phyloP scores from a whole-genome alignment of 2,113 vertebrate species.

The Bucco capensis region DNA sequence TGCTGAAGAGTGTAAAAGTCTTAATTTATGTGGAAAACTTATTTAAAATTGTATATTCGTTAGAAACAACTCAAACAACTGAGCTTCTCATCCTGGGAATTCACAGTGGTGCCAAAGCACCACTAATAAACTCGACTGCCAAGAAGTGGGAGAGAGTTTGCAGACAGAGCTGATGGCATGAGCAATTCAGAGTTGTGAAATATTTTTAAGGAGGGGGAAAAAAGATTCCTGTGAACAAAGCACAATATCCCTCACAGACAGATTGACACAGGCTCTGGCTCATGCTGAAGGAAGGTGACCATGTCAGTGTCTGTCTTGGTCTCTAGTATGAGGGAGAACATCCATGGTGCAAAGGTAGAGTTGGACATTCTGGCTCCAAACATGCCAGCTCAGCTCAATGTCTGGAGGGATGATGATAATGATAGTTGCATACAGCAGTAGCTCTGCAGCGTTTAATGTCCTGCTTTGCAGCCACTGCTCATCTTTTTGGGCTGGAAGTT shows the following conservation, averaged over 20 bases:
- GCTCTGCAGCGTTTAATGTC: too few species aligned
- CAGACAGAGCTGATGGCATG: not conserved
- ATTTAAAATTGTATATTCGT: conserved; percentile 25
- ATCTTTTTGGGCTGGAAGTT: too few species aligned
- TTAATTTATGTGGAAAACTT: conserved; percentile 42
- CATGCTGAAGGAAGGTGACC: not conserved
- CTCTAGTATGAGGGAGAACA: not conserved
- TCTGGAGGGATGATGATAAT: not conserved
- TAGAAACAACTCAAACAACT: conserved; percentile 41
- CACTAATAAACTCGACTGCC: conserved; percentile 25
- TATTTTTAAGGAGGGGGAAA: not conserved
- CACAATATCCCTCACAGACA: not conserved
- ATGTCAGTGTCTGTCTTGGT: rapidly evolving
- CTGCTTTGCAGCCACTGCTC: too few species aligned
- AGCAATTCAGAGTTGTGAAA: not conserved
- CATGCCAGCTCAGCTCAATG: not conserved
- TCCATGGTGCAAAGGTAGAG: not conserved
- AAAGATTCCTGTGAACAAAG: not conserved
- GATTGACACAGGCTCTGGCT: not conserved
- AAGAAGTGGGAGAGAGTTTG: conserved; percentile 1
- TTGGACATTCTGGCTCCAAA: not conserved
- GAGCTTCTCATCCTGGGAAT: conserved; percentile 36
- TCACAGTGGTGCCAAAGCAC: conserved; percentile 20
- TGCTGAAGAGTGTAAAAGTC: conserved; percentile 2
- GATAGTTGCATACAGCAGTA: too few species aligned